Evolutionary conservation across 2,888 invertebrate genomes (phyloP).

Genomic region (Ditylenchus weischeri): DNA sequence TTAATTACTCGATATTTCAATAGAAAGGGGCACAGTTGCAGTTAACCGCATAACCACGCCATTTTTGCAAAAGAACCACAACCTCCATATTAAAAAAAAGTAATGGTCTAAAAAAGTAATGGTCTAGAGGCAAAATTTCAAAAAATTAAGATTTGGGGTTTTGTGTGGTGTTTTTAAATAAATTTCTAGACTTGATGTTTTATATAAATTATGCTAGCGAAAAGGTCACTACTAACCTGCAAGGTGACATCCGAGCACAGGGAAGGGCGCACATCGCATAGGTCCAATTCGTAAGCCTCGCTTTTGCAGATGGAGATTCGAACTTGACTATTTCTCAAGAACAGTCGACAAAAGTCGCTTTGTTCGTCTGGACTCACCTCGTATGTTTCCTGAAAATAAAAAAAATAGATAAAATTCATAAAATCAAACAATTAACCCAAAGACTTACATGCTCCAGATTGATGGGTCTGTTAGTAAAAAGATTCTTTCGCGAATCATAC

Average conservation of each 20-base stretch:
- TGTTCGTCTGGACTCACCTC: constrained; percentile 17
- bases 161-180: no score
- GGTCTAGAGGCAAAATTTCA: no score
- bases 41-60: no score
- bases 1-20: no score
- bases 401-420: neutral
- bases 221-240: no score
- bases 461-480: constrained; percentile 30
- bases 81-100: no score
- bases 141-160: no score
- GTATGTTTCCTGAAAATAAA: constrained; percentile 14
- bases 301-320: constrained; percentile 15
- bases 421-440: neutral
- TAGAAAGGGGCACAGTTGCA: no score
- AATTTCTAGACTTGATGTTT: no score
- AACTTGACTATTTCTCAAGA: constrained; percentile 8
- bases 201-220: no score
- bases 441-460: neutral
- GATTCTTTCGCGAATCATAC: constrained; percentile 26
- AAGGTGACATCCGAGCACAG: constrained; percentile 7
- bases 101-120: no score
- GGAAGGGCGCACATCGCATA: constrained; percentile 16
- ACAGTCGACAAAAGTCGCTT: constrained; percentile 17
- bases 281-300: constrained; percentile 20
- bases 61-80: no score